These are phyloP conservation scores for Dexiosoma caninum DNA, from an alignment of 2,888 invertebrate species.

Conservation along the genomic window DNA sequence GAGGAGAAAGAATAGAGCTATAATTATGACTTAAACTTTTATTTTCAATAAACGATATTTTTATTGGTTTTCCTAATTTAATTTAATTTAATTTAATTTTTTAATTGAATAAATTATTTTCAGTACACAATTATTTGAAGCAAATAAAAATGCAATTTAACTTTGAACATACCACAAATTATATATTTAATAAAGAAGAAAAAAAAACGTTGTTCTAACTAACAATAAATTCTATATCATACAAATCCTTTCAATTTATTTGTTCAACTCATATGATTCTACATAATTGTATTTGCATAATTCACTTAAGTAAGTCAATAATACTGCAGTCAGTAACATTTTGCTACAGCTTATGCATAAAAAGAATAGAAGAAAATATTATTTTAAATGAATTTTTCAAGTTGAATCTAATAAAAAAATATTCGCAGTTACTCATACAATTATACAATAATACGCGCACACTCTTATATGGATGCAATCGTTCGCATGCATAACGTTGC, in stretches of 20 bases:
- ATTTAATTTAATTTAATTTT: too few relatives aligned
- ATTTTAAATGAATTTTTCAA: slow-evolving; percentile 40
- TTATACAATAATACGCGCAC: not conserved
- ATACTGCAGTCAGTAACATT: not conserved
- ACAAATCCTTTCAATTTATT: not conserved
- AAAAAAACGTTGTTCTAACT: too few relatives aligned
- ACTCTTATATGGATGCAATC: not conserved
- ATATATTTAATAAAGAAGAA: too few relatives aligned
- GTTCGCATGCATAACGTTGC: not conserved
- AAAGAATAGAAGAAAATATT: not conserved
- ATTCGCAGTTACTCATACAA: slow-evolving; percentile 6
- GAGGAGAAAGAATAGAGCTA: too few relatives aligned
- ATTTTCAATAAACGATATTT: too few relatives aligned
- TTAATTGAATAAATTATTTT: too few relatives aligned
- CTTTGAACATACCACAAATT: too few relatives aligned
- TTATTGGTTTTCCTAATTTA: too few relatives aligned
- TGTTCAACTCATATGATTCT: not conserved
- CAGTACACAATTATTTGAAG: too few relatives aligned
- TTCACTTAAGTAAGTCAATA: not conserved
- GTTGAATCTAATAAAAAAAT: slow-evolving; percentile 42
- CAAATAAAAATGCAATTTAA: too few relatives aligned
- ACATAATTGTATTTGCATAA: not conserved
- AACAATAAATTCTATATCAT: not conserved
- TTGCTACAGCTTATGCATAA: not conserved
- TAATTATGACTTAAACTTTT: too few relatives aligned